Evolutionary conservation across 2,113 vertebrate genomes (phyloP).

Genomic region (Hyla sarda): DNA sequence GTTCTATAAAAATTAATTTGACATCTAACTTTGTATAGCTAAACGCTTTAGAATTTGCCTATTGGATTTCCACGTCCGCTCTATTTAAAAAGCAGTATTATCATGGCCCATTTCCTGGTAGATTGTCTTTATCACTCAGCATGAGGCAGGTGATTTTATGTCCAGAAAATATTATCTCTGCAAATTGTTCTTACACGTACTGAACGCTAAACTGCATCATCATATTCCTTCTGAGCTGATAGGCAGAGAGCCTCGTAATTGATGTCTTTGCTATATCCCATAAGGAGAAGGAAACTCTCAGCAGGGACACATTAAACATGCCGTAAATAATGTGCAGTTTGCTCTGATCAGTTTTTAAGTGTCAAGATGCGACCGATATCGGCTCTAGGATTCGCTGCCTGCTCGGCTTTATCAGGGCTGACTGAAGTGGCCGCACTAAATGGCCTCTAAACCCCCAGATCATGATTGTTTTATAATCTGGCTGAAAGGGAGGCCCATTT

Average conservation of each 20-base stretch:
- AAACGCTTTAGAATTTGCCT: slow-evolving; percentile 64
- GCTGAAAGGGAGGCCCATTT: slow-evolving; percentile 69
- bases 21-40: not conserved
- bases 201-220: slow-evolving; percentile 70
- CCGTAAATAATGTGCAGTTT: slow-evolving; percentile 68
- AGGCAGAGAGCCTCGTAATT: slow-evolving; percentile 72
- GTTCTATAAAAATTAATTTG: slow-evolving; percentile 17
- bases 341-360: slow-evolving; percentile 72
- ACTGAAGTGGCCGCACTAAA: slow-evolving; percentile 70
- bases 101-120: slow-evolving; percentile 75
- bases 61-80: slow-evolving; percentile 72
- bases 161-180: slow-evolving; percentile 74
- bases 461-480: slow-evolving; percentile 64
- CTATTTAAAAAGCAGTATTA: slow-evolving; percentile 72
- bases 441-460: slow-evolving; percentile 65
- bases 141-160: slow-evolving; percentile 71
- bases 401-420: slow-evolving; percentile 68
- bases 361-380: slow-evolving; percentile 70
- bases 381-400: slow-evolving; percentile 71
- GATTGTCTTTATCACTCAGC: slow-evolving; percentile 73
- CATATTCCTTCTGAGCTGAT: slow-evolving; percentile 66
- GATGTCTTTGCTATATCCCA: slow-evolving; percentile 75
- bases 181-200: slow-evolving; percentile 74
- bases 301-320: slow-evolving; percentile 67
- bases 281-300: slow-evolving; percentile 66